Evolutionary conservation across 1,140 invertebrate genomes (phyloP).

Genomic region (Harlomillsia oculata): DNA sequence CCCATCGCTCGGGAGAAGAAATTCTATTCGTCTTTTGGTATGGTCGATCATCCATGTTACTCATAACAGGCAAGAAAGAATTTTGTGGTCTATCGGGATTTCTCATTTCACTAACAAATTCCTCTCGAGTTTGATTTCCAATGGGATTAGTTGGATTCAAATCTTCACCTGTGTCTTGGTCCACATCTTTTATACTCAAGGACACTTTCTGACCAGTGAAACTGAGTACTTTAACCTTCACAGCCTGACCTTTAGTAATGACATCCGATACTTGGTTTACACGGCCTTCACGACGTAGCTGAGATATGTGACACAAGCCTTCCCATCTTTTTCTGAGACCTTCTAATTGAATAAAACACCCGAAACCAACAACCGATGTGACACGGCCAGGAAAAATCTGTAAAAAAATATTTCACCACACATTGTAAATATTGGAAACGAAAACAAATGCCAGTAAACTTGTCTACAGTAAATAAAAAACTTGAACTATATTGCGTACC

Average conservation of each 20-base stretch:
- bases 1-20: slow-evolving; percentile 91
- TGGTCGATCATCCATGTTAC: slow-evolving; percentile 65
- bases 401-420: slow-evolving; percentile 26
- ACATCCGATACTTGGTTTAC: slow-evolving; percentile 93
- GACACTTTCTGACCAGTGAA: slow-evolving; percentile 89
- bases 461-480: slow-evolving; percentile 14
- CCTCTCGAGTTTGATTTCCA: slow-evolving; percentile 12
- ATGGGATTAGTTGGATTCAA: slow-evolving; percentile 63
- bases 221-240: slow-evolving; percentile 86
- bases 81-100: slow-evolving; percentile 79
- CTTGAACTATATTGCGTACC: slow-evolving; percentile 36
- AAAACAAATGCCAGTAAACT: background rate
- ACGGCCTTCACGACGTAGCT: slow-evolving; percentile 80
- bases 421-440: background rate
- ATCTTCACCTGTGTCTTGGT: slow-evolving; percentile 88
- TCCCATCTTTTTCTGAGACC: slow-evolving; percentile 78
- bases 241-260: slow-evolving; percentile 77
- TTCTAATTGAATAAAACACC: slow-evolving; percentile 94
- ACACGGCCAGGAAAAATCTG: slow-evolving; percentile 90
- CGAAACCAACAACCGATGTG: slow-evolving; percentile 91
- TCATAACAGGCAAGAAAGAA: slow-evolving; percentile 52
- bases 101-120: slow-evolving; percentile 40
- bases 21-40: slow-evolving; percentile 77
- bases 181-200: slow-evolving; percentile 96
- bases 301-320: slow-evolving; percentile 95